phyloP scores from a whole-genome alignment of 2,113 vertebrate genomes.

The Cryptomyrus ogoouensis region DNA sequence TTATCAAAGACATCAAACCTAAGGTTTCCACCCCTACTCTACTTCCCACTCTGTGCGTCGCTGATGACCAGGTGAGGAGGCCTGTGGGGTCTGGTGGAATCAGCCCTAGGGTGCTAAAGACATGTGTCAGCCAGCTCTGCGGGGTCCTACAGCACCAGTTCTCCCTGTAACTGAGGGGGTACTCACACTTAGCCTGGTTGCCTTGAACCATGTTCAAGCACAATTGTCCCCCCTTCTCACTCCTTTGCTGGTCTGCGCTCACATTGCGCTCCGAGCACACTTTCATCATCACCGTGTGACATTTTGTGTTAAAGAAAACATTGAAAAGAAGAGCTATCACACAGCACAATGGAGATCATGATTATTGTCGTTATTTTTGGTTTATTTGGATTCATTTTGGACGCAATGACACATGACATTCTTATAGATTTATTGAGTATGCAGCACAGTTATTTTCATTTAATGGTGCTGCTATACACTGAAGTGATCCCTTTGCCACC shows the following conservation, averaged over 20 bases:
- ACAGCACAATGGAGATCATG: background rate
- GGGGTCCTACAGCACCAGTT: background rate
- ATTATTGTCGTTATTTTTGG: background rate
- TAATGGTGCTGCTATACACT: background rate
- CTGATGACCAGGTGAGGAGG: background rate
- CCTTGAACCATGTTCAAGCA: background rate
- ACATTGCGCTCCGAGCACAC: background rate
- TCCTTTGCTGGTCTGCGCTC: background rate
- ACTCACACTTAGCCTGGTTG: background rate
- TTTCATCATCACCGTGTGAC: background rate
- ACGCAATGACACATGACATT: background rate
- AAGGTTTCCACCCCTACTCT: background rate
- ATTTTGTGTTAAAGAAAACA: background rate
- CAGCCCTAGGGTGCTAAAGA: background rate
- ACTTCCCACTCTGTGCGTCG: background rate
- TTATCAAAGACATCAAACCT: background rate
- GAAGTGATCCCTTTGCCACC: background rate
- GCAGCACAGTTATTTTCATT: background rate
- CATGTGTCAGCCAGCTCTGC: background rate
- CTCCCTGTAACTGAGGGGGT: background rate
- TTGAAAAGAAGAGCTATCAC: background rate
- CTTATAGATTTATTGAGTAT: background rate
- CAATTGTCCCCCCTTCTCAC: background rate
- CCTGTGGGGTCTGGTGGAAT: background rate
- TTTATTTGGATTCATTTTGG: background rate